Evolutionary conservation across 1,140 invertebrate species (phyloP), one percentile per base, ranked within the genome.

Genomic region (Heliconius congener): DNA sequence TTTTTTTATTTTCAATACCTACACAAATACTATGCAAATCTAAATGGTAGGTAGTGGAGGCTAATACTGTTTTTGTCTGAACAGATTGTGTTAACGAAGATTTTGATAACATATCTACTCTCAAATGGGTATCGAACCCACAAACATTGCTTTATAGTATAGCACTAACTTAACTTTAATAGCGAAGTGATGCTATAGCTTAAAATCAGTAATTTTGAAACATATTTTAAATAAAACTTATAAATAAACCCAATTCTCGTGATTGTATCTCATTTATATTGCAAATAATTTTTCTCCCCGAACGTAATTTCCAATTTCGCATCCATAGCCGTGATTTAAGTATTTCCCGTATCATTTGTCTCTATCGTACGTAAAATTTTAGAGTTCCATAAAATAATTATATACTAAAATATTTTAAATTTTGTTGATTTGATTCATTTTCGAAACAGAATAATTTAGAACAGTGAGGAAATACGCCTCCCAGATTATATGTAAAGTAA

Each of bases 261-360:
- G 39, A 23, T 72, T 71, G 42, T 76, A 76, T 57, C n/a, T 55
- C 37, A 77, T 77, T 71, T 77, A 77, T 77, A 8, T 39, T 71
- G 71, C 42, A 46, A 46, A 46, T 87, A 83, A 88, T 85, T 86
- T 71, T 82, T 81, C 81, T 80, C 84, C 81, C 81, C 71, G 60
- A 55, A 71, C 16, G 70, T 86, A 87, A 91, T 89, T 91, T 89
- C 84, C 88, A 92, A 94, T 91, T 89, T 87, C 87, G 84, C 88
- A 93, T 93, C 90, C 90, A 91, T 91, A 86, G 85, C 87, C 66
- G 87, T 94, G 91, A 94, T 94, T 93, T 92, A 94, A 93, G 90
- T 92, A 93, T 91, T 90, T 92, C 91, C 91, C 88, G 91, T 92
- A 92, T 94, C 92, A 93, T 94, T 94, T 93, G 90, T 94, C 92